Evolutionary conservation across 2,113 vertebrate species (phyloP).

Genomic region (Pyrgilauda ruficollis): DNA sequence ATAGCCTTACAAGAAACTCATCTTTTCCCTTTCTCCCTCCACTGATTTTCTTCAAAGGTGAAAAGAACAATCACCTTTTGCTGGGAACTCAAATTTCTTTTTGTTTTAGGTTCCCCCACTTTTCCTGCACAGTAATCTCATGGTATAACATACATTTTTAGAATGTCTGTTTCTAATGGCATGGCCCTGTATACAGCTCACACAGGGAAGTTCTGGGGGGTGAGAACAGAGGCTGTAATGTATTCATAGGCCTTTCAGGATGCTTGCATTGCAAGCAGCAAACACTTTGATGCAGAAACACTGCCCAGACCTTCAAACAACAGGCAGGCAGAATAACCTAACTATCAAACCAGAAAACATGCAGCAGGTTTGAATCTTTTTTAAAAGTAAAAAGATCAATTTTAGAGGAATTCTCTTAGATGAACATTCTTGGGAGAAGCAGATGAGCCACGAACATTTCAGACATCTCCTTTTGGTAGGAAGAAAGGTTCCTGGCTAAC

Average conservation of each 20-base stretch:
- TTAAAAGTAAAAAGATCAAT: not conserved
- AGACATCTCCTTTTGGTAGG: not conserved
- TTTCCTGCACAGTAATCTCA: not conserved
- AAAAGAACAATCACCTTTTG: not conserved
- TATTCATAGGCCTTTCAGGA: not conserved
- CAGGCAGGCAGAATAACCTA: not conserved
- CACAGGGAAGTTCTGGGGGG: not conserved
- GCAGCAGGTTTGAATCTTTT: not conserved
- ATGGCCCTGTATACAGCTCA: not conserved
- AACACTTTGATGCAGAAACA: not conserved
- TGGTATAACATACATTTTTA: not conserved
- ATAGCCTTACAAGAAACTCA: not conserved
- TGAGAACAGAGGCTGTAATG: not conserved
- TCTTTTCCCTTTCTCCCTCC: not conserved
- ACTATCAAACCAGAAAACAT: not conserved
- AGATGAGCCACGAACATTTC: not conserved
- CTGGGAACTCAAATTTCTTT: not conserved
- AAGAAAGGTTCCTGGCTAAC: not conserved
- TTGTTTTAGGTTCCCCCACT: not conserved
- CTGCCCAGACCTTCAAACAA: not conserved
- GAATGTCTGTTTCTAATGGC: not conserved
- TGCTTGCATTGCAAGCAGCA: not conserved
- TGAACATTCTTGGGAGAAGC: not conserved
- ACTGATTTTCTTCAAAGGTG: not conserved
- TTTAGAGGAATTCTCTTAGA: not conserved